phyloP scores from a whole-genome alignment of 92 coral and sea anemone species.

The Chrysogorgia sp. region DNA sequence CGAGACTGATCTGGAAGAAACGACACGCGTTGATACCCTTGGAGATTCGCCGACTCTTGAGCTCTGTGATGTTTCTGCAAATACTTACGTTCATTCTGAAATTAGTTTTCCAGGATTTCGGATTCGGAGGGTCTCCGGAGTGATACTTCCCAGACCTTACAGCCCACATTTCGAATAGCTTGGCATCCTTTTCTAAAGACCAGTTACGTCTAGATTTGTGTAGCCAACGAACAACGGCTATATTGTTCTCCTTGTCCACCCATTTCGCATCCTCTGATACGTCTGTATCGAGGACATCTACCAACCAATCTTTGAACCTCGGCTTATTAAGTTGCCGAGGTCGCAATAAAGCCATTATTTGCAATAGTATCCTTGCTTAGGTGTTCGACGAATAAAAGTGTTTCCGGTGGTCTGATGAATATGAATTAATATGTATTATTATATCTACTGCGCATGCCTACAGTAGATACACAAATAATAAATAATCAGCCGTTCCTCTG shows the following conservation, averaged over 20 bases:
- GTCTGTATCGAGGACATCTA: slow-evolving; percentile 14
- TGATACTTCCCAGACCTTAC: slow-evolving; percentile 29
- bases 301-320: slow-evolving; percentile 23
- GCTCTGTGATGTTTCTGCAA: slow-evolving; percentile 17
- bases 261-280: slow-evolving; percentile 28
- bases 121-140: slow-evolving; percentile 1
- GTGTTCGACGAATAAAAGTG: too few species aligned
- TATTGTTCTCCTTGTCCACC: not conserved
- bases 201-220: slow-evolving; percentile 40
- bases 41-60: not conserved
- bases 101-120: slow-evolving; percentile 40
- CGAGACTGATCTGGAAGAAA: not conserved
- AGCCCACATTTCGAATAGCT: slow-evolving; percentile 30
- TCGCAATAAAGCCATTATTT: slow-evolving; percentile 3
- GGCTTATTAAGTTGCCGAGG: slow-evolving; percentile 8
- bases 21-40: slow-evolving; percentile 35
- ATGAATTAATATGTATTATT: too few species aligned
- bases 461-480: too few species aligned
- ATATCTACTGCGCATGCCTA: too few species aligned
- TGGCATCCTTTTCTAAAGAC: slow-evolving; percentile 29
- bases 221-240: slow-evolving; percentile 26
- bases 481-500: too few species aligned
- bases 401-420: too few species aligned
- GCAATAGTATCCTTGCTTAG: too few species aligned
- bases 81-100: slow-evolving; percentile 39